These are phyloP conservation scores for Brachyopa scutellaris DNA, from an alignment of 2,888 invertebrate genomes.

Conservation along the genomic window DNA sequence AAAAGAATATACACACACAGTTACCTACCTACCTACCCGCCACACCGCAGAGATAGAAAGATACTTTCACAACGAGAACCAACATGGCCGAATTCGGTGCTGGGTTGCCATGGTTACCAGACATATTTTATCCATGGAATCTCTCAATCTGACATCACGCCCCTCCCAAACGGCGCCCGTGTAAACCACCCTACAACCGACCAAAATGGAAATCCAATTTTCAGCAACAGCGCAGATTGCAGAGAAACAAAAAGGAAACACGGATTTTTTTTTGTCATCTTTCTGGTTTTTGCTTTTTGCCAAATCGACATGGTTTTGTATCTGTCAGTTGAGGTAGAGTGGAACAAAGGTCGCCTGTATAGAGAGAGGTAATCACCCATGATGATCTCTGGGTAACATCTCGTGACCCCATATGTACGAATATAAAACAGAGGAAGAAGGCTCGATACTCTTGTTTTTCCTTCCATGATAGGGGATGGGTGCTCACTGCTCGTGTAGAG, in stretches of 20 bases:
- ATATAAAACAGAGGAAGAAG: conserved; percentile 21
- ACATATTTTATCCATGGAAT: conserved; percentile 68
- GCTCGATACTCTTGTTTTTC: no score
- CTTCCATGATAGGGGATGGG: no score
- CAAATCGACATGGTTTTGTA: conserved; percentile 20
- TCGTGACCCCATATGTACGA: conserved; percentile 63
- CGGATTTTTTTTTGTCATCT: not conserved
- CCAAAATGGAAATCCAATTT: conserved; percentile 68
- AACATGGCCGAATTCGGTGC: conserved; percentile 70
- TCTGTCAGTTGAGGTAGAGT: conserved; percentile 50
- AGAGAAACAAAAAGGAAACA: conserved; percentile 13
- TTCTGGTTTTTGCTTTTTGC: conserved; percentile 6
- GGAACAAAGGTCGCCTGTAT: conserved; percentile 43
- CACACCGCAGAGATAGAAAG: conserved; percentile 60
- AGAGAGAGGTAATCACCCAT: conserved; percentile 57
- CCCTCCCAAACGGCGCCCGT: conserved; percentile 44
- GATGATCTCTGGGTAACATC: conserved; percentile 49
- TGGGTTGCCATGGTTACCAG: conserved; percentile 69
- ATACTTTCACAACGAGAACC: conserved; percentile 56
- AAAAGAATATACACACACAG: conserved; percentile 5
- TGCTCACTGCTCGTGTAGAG: not conserved
- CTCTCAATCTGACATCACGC: conserved; percentile 60
- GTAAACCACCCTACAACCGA: conserved; percentile 52
- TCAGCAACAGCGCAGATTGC: conserved; percentile 49
- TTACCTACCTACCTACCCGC: conserved; percentile 19